phyloP scores from a whole-genome alignment of 2,797 vertebrate species.

The Limnodromus scolopaceus region DNA sequence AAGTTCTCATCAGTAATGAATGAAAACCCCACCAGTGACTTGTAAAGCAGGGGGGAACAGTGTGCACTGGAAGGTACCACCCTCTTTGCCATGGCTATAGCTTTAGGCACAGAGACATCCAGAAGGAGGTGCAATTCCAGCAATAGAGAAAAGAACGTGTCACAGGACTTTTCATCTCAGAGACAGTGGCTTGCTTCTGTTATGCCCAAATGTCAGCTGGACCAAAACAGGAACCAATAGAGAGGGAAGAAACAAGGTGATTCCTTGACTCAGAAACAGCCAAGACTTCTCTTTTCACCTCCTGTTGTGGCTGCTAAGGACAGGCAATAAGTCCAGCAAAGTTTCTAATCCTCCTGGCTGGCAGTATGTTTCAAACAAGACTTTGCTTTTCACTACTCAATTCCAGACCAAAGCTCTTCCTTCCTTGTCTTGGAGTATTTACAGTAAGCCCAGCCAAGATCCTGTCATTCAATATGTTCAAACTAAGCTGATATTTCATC shows the following conservation, averaged over 20 bases:
- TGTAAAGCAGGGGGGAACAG: fast-evolving
- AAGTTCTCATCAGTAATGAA: neutral
- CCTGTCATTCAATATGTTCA: neutral
- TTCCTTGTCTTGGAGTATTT: neutral
- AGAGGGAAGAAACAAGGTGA: neutral
- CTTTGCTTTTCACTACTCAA: neutral
- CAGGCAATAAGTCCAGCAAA: neutral
- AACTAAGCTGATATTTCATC: neutral
- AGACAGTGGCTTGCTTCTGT: neutral
- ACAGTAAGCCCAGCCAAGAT: neutral
- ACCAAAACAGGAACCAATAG: neutral
- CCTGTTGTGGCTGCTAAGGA: neutral
- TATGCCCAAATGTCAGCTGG: neutral
- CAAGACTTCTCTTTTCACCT: neutral
- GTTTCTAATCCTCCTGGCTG: neutral
- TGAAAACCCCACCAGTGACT: neutral
- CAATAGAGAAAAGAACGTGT: fast-evolving
- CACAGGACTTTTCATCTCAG: neutral
- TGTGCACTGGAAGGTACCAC: neutral
- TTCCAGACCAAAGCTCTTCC: neutral
- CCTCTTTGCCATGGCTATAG: neutral
- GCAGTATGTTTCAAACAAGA: neutral
- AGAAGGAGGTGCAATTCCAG: neutral
- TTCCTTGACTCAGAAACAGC: neutral
- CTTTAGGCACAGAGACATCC: neutral